A percentile compares a stretch with the other conserved stretches of the same genome.
These are phyloP conservation scores for Ailuropoda melanoleuca DNA, from an alignment of 2,113 vertebrate genomes.

Conservation along the genomic window DNA sequence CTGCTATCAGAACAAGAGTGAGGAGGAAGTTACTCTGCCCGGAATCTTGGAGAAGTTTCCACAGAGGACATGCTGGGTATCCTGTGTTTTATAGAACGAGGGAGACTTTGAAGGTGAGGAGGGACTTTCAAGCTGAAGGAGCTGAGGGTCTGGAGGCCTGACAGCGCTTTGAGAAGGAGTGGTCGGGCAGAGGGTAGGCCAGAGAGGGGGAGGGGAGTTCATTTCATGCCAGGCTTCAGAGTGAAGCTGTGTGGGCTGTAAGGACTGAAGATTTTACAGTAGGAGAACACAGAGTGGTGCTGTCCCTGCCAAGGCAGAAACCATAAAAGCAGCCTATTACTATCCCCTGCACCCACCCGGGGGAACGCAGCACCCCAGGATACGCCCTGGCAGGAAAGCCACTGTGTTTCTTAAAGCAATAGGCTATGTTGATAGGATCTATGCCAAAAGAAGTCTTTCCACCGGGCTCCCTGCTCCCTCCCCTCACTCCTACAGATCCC, in stretches of 20 bases:
- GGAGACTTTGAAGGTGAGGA: background rate
- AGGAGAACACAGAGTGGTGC: background rate
- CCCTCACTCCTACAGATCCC: background rate
- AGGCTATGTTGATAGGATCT: background rate
- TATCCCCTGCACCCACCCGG: background rate
- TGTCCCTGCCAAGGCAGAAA: too few species aligned
- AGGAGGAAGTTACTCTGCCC: background rate
- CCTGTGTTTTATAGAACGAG: background rate
- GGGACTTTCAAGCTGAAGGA: too few species aligned
- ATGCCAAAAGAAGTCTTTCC: background rate
- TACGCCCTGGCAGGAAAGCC: background rate
- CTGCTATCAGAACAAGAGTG: background rate
- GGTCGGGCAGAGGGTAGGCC: background rate
- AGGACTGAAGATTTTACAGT: background rate
- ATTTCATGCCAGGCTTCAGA: background rate
- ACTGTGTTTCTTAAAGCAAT: background rate
- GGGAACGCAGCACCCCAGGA: rapidly evolving
- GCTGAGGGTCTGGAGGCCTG: background rate
- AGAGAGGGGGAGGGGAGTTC: background rate
- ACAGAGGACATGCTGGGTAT: background rate
- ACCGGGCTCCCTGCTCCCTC: rapidly evolving
- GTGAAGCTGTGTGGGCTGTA: rapidly evolving
- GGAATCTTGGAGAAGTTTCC: background rate
- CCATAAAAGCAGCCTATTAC: background rate
- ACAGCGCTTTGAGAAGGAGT: background rate